These are phyloP conservation scores for Mactromeris polynyma DNA, from an alignment of 2,888 invertebrate genomes.

Conservation along the genomic window DNA sequence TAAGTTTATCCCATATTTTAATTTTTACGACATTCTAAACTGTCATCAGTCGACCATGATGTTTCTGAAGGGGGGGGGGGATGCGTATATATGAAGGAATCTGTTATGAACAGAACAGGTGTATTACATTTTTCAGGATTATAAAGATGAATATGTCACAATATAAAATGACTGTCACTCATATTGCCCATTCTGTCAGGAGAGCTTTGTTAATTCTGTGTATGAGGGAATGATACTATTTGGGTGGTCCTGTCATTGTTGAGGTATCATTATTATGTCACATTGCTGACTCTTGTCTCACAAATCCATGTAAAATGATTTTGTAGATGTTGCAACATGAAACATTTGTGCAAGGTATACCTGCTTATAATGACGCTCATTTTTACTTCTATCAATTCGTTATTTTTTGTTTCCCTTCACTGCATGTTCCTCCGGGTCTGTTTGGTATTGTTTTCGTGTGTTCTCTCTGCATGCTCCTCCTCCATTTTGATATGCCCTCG, in stretches of 20 bases:
- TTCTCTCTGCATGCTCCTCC: no score
- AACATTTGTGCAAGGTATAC: not conserved
- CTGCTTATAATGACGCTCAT: not conserved
- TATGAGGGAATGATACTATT: slow-evolving; percentile 9
- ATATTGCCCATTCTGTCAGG: slow-evolving; percentile 15
- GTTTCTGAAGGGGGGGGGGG: not conserved
- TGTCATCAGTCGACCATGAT: not conserved
- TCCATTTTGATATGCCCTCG: no score
- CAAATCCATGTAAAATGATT: not conserved
- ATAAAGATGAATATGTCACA: slow-evolving; percentile 37
- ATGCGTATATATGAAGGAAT: not conserved
- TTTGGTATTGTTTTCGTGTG: no score
- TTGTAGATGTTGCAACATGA: not conserved
- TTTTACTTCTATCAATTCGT: not conserved
- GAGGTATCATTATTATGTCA: slow-evolving; percentile 46
- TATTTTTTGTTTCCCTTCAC: no score
- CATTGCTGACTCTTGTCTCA: not conserved
- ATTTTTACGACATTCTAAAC: not conserved
- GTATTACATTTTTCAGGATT: slow-evolving; percentile 34
- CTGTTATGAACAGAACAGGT: slow-evolving; percentile 26
- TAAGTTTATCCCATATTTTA: not conserved
- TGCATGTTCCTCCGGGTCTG: no score
- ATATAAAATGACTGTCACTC: slow-evolving; percentile 37
- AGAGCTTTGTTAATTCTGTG: slow-evolving; percentile 19
- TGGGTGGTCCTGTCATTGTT: slow-evolving; percentile 56